Evolutionary conservation across 2,888 invertebrate species (phyloP), one percentile per base, ranked within the genome.

Genomic region (Andrena minutula): DNA sequence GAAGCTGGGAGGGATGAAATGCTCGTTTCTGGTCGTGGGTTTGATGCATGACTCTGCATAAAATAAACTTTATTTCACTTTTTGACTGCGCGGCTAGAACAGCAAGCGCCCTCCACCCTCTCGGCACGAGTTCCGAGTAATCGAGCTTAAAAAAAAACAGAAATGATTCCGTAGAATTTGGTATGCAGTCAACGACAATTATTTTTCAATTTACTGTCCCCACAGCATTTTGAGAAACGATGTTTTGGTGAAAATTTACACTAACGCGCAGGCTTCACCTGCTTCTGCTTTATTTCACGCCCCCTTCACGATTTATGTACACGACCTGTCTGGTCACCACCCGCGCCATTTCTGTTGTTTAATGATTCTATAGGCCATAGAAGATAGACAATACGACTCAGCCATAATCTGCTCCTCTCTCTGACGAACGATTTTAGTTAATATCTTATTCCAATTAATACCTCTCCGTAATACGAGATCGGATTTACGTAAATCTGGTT

Each of bases 41-140:
- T 75, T 41, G 66, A 41, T 64, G 23, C 61, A 78, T 68, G 68
- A 69, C 75, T 65, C 74, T 68, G 47, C 75, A 51, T 20, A 47
- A 75, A 56, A 56, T 51, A 64, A 26, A 26, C 75, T 79, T 63
- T 69, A 69, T 74, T 68, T 79, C 56, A 32, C n/a, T 66, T 66
- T 77, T 64, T 26, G 16, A 28, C 16, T 35, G 35, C 32, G 16
- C 10, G 23, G 32, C 47, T 35, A 32, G 23, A 60, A 69, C 64
- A 63, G 47, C 49, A 7, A 47, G 53, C 56, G 10, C 20, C 4
- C 26, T 49, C n/a, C 10, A 2, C 58, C 30, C 28, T 8, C 28
- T 20, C 28, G 2, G 10, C 32, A 12, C 20, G 6, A 23, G 47
- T 47, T 47, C 35, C 3, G 23, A 8, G 41, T 70, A 73, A 65